Conservation (phyloP, 2,888 invertebrate genomes). For the Protula sp. region DNA sequence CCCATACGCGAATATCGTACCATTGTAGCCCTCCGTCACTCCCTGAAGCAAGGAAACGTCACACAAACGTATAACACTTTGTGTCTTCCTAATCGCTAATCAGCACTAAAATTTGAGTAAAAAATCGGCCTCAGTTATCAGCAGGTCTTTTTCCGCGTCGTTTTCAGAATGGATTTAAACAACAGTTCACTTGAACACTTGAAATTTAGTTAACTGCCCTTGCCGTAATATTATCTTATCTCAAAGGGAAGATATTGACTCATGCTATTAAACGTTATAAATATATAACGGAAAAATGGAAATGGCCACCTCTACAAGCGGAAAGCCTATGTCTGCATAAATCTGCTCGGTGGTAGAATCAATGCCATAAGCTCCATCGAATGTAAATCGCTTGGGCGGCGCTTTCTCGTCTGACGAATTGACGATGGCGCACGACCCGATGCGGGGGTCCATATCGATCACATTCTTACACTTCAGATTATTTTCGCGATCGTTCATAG, state of each 20-base stretch:
- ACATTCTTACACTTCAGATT: constrained; percentile 64
- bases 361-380: constrained; percentile 76
- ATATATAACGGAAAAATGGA: too few relatives aligned
- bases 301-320: constrained; percentile 75
- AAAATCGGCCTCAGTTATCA: too few relatives aligned
- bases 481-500: constrained; percentile 73
- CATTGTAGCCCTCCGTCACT: constrained; percentile 85
- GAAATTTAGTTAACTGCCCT: too few relatives aligned
- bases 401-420: constrained; percentile 32
- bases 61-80: too few relatives aligned
- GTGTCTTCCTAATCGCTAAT: too few relatives aligned
- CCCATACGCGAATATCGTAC: constrained; percentile 88
- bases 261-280: too few relatives aligned
- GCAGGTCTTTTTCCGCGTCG: too few relatives aligned
- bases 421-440: constrained; percentile 60
- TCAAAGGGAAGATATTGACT: too few relatives aligned
- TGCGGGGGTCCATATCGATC: constrained; percentile 57
- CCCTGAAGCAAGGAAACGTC: constrained; percentile 58
- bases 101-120: too few relatives aligned
- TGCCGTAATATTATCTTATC: too few relatives aligned
- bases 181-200: too few relatives aligned
- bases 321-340: constrained; percentile 81
- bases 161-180: too few relatives aligned
- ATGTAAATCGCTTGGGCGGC: constrained; percentile 61
- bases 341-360: constrained; percentile 76